These are phyloP conservation scores for Neoaliturus tenellus DNA, from an alignment of 2,888 invertebrate species.

Conservation along the genomic window DNA sequence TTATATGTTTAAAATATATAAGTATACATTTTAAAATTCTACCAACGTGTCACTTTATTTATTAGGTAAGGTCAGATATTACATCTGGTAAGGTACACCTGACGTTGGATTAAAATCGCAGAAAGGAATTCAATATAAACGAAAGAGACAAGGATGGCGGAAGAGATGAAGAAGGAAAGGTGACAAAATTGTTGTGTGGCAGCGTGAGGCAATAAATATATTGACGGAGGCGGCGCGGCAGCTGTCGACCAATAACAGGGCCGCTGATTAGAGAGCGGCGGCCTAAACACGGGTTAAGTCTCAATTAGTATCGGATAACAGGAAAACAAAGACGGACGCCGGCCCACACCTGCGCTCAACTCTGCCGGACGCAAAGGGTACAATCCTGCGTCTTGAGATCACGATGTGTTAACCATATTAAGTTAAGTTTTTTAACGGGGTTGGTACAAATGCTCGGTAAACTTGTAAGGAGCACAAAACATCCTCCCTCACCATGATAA, in stretches of 20 bases:
- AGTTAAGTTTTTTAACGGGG: too few species aligned
- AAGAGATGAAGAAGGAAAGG: slow-evolving; percentile 26
- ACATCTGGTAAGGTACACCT: too few species aligned
- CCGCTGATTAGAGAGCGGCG: slow-evolving; percentile 50
- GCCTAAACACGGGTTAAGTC: slow-evolving; percentile 50
- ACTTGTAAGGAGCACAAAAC: too few species aligned
- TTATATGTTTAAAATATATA: too few species aligned
- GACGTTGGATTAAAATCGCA: too few species aligned
- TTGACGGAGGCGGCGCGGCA: slow-evolving; percentile 36
- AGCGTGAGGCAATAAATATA: slow-evolving; percentile 33
- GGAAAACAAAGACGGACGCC: slow-evolving; percentile 52
- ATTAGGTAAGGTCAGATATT: too few species aligned
- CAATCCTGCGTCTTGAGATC: too few species aligned
- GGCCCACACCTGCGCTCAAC: slow-evolving; percentile 39
- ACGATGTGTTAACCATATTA: too few species aligned
- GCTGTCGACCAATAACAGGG: slow-evolving; percentile 40
- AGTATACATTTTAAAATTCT: too few species aligned
- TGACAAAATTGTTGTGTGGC: slow-evolving; percentile 49
- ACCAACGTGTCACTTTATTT: too few species aligned
- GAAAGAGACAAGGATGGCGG: not conserved
- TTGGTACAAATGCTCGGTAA: too few species aligned
- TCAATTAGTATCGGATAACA: slow-evolving; percentile 48
- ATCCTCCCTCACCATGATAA: too few species aligned
- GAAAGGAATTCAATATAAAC: not conserved
- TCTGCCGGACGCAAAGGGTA: not conserved